Base-by-base conservation (phyloP, 2,888 invertebrate species). In the Hirtodrosophila duncani region DNA sequence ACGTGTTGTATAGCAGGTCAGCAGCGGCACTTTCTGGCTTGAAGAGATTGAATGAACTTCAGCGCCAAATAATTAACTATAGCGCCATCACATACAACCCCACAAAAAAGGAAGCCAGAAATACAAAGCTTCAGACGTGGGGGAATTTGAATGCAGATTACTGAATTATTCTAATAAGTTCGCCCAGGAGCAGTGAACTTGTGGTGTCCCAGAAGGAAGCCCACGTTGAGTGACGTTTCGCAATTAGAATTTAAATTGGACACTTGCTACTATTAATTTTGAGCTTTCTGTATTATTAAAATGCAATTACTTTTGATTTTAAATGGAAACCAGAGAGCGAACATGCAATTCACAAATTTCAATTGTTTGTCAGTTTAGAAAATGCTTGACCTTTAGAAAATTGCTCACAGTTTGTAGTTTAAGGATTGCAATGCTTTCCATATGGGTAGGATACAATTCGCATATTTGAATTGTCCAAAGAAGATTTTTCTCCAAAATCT, bases 241-340 rank as follows among this genome's bases (percentile, higher is more conserved):
- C 62, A 51, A 62, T 62, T 62, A 50, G 57, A 48, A 51, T 57
- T 43, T 50, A 61, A 62, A 62, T 61, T 44, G 27, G 46, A 55
- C 55, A 45, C 36, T 36, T 24, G 33, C 36, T 21, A 34, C 20
- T 27, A 33, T 53, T 48, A 44, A 55, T 55, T 23, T 31, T 14
- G 21, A 41, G 13, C 48, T 41, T 17, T n/a, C 26, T 57, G 56
- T 57, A 57, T 57, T 57, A 57, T 57, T 57, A 56, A 58, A 58
- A 39, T 44, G 51, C 39, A 58, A 58, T 58, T 58, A 43, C 23
- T 36, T 26, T 39, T 10, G 21, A 37, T 20, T 24, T 43, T 14
- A 41, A 30, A 21, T 26, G 24, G 10, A 10, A 13, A 29, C 37
- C 14, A 13, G 23, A 14, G 10, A 24, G 13, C 49, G 24, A 27